Percentiles rank a stretch among this genome's conserved stretches.
Evolutionary conservation across 2,113 vertebrate genomes (phyloP).

Genomic region (Oriolus oriolus): DNA sequence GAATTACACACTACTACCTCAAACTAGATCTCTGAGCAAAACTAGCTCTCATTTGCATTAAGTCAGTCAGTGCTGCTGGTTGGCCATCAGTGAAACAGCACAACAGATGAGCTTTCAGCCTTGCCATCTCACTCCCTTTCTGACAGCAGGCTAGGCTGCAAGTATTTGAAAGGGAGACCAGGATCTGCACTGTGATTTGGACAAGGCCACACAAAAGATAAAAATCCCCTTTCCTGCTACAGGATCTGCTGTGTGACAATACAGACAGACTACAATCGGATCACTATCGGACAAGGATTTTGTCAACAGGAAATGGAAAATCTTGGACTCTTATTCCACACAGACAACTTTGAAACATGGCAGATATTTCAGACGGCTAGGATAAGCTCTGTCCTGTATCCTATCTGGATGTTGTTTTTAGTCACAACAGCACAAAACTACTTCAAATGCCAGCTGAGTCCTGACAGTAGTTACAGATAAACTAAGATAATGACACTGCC

Average conservation of each 20-base stretch:
- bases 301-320: not conserved
- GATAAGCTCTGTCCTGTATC: not conserved
- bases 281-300: not conserved
- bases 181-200: not conserved
- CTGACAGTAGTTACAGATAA: not conserved
- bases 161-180: not conserved
- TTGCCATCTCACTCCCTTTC: not conserved
- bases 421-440: not conserved
- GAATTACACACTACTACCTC: not conserved
- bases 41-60: not conserved
- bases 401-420: not conserved
- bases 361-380: not conserved
- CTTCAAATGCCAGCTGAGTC: not conserved
- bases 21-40: not conserved
- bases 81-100: not conserved
- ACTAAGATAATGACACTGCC: not conserved
- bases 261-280: not conserved
- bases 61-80: not conserved
- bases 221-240: not conserved
- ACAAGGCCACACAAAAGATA: not conserved
- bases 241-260: not conserved
- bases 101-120: not conserved
- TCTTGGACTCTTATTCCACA: not conserved
- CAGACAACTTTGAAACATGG: not conserved
- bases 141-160: not conserved